These are phyloP conservation scores for Heterodera carotae DNA, from an alignment of 1,140 invertebrate genomes.

Conservation along the genomic window DNA sequence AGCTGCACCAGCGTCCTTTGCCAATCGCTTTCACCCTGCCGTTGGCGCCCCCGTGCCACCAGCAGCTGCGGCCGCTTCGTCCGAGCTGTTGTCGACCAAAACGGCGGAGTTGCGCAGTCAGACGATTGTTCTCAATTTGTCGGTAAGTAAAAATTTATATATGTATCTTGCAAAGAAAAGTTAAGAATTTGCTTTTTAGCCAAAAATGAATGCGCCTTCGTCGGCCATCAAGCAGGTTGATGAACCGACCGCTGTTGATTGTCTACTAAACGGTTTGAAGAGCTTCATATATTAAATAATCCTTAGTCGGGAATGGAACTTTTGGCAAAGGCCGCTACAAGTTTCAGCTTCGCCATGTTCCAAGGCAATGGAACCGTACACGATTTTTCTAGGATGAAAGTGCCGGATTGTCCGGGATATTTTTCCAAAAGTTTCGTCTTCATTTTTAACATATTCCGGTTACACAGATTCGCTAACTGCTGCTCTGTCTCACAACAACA, in stretches of 20 bases:
- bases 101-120: constrained; percentile 1
- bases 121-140: background rate
- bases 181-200: background rate
- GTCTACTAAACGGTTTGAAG: background rate
- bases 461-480: no score
- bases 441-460: no score
- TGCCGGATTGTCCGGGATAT: no score
- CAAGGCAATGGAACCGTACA: no score
- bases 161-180: no score
- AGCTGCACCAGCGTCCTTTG: background rate
- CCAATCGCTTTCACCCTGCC: background rate
- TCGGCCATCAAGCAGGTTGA: background rate
- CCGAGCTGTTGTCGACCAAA: background rate
- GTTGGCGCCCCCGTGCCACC: no score
- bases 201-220: background rate
- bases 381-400: no score
- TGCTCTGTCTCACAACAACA: no score
- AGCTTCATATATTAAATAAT: background rate
- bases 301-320: no score
- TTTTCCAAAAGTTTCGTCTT: no score
- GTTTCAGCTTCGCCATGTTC: no score
- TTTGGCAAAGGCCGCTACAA: no score
- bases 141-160: background rate
- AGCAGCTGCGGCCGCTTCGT: background rate
- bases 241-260: background rate